Evolutionary conservation across 1,140 invertebrate species (phyloP).

Genomic region (Triops cancriformis): DNA sequence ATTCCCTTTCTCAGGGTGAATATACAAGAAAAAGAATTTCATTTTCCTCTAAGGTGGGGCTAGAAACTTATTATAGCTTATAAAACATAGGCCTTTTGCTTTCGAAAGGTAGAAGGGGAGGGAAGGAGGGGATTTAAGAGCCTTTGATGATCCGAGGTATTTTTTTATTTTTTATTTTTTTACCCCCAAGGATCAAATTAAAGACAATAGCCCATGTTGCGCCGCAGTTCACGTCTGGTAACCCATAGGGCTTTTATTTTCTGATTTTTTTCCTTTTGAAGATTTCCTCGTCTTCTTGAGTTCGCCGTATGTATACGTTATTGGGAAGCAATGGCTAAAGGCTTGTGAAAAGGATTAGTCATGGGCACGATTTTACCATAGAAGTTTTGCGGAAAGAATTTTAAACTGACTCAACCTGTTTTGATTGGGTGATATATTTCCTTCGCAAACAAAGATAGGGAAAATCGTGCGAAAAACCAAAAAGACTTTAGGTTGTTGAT

Average conservation of each 20-base stretch:
- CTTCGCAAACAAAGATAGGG: no score
- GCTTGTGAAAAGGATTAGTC: background rate
- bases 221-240: background rate
- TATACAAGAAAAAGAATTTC: background rate
- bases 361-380: background rate
- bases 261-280: no score
- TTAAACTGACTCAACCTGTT: no score
- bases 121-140: background rate
- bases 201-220: slow-evolving; percentile 13
- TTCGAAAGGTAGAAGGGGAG: background rate
- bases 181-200: background rate
- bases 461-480: no score
- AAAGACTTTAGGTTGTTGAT: no score
- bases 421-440: no score
- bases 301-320: background rate
- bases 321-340: background rate
- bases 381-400: no score
- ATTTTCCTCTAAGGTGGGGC: background rate
- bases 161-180: no score
- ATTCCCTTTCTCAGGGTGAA: no score
- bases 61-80: background rate
- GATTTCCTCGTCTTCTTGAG: background rate
- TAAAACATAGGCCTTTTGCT: background rate
- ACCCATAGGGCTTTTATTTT: no score
- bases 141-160: background rate